These are phyloP conservation scores for Macaria notata DNA, from an alignment of 2,888 invertebrate species.

Conservation along the genomic window DNA sequence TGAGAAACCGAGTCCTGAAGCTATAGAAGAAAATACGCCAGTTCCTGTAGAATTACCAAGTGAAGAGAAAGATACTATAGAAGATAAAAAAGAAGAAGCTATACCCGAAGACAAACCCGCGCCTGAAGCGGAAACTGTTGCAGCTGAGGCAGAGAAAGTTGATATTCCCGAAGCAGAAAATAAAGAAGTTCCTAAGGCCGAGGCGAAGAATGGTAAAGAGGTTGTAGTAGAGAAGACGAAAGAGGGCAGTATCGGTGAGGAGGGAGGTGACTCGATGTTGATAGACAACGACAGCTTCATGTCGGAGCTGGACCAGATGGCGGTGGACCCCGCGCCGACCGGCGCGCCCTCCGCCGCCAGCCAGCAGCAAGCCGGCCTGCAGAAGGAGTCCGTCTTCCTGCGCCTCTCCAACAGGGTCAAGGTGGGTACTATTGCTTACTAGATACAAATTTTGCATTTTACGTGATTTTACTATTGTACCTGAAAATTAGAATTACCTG, in stretches of 20 bases:
- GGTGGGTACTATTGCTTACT: conserved; percentile 82
- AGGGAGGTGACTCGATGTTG: conserved; percentile 58
- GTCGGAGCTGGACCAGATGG: conserved; percentile 79
- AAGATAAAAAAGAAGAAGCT: conserved; percentile 54
- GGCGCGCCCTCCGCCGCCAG: conserved; percentile 51
- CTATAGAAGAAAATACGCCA: conserved; percentile 45
- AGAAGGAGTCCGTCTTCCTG: conserved; percentile 98
- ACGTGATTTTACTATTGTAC: no score
- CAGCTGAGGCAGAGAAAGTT: conserved; percentile 48
- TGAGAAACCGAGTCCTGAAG: conserved; percentile 51
- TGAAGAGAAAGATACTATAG: conserved; percentile 52
- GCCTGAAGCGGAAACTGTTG: conserved; percentile 46
- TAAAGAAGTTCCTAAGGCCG: conserved; percentile 47
- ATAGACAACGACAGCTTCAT: conserved; percentile 78
- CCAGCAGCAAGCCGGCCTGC: conserved; percentile 71
- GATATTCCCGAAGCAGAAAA: conserved; percentile 52
- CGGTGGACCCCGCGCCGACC: conserved; percentile 68
- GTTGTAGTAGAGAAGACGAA: conserved; percentile 60
- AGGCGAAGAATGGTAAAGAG: conserved; percentile 56
- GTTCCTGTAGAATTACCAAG: conserved; percentile 53
- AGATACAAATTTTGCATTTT: background rate
- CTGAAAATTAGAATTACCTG: no score
- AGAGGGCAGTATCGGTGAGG: conserved; percentile 54
- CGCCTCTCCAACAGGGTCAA: conserved; percentile 97
- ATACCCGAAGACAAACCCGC: conserved; percentile 50